Conservation (phyloP, 2,888 invertebrate genomes). For the Molorchus minor region DNA sequence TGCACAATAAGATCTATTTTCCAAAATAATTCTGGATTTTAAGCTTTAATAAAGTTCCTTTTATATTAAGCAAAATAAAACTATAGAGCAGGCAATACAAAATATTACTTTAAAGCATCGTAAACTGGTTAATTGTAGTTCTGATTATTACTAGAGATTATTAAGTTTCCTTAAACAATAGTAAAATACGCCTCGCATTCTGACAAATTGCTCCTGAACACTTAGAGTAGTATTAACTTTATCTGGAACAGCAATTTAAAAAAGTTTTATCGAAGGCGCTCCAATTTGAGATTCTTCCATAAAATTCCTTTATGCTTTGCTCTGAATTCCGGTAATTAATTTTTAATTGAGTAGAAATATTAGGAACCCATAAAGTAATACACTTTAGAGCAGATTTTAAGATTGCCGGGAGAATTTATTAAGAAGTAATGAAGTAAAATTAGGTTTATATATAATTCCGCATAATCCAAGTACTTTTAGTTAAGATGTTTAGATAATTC, state of each 20-base stretch:
- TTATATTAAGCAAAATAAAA: too few species aligned
- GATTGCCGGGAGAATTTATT: background rate
- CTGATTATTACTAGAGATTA: conserved; percentile 12
- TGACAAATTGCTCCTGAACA: conserved; percentile 7
- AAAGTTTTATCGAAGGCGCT: conserved; percentile 35
- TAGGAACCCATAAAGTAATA: conserved; percentile 31
- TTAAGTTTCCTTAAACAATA: conserved; percentile 1
- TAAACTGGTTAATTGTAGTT: conserved; percentile 17
- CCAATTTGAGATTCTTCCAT: conserved; percentile 28
- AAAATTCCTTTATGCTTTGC: conserved; percentile 28
- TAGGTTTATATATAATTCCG: too few species aligned
- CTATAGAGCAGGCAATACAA: too few species aligned
- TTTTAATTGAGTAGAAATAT: conserved; percentile 53
- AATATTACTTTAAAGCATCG: background rate
- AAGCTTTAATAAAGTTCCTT: too few species aligned
- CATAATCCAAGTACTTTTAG: too few species aligned
- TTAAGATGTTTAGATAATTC: too few species aligned
- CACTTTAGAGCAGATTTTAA: conserved; percentile 1
- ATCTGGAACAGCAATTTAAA: conserved; percentile 24
- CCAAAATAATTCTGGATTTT: too few species aligned
- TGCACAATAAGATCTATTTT: too few species aligned
- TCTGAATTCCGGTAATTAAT: conserved; percentile 53
- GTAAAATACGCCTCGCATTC: conserved; percentile 4
- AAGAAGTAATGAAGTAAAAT: too few species aligned
- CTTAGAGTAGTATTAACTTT: conserved; percentile 25